Base-by-base conservation (phyloP, 2,113 vertebrate species). In the Myotis brandtii region DNA sequence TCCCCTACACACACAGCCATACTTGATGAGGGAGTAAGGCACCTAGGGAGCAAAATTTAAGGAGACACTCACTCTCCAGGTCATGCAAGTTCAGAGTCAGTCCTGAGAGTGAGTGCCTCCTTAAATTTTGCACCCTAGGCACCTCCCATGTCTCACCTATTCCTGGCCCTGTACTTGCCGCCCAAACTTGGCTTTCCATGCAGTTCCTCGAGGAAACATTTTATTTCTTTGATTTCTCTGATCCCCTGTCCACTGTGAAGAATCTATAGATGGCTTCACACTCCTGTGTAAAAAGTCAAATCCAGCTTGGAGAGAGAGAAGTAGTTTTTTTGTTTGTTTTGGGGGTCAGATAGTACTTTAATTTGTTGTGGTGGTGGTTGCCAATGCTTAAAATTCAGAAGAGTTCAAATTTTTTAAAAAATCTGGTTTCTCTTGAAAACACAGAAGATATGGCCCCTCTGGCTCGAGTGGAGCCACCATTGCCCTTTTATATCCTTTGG, bases 371-470 rank as follows among this genome's bases (percentile, higher is more conserved):
- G 54, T 69, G 69, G 37, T 56, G 52, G 12, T 90, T 75, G 81
- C 32, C 23, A 79, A 14, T 23, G 9, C 66, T 89, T 96, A 93
- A 91, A 93, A 89, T 50, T 93, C 48, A 79, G 73, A 88, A 56
- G 66, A 86, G 6, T 32, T 94, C 18, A 59, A 56, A n/a, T 56
- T 72, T 37, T 11, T 18, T 10, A 46, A 54, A 46, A 23, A 5
- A 72, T 84, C 54, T 85, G 30, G n/a, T 30, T 85, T 84, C 37
- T 66, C 40, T 91, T 43, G 27, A 66, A 86, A 91, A 77, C n/a
- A 67, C 21, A 75, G 62, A 95, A 52, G 27, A 56, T 72, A 9
- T 0, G 11, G 12, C 10, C n/a, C 10, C 21, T 66, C 1, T 2
- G 30, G 9, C 27, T 67, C 4, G n/a, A 12, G 6, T 1, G 4